phyloP scores from a whole-genome alignment of 2,113 vertebrate genomes.

The Callospermophilus lateralis region DNA sequence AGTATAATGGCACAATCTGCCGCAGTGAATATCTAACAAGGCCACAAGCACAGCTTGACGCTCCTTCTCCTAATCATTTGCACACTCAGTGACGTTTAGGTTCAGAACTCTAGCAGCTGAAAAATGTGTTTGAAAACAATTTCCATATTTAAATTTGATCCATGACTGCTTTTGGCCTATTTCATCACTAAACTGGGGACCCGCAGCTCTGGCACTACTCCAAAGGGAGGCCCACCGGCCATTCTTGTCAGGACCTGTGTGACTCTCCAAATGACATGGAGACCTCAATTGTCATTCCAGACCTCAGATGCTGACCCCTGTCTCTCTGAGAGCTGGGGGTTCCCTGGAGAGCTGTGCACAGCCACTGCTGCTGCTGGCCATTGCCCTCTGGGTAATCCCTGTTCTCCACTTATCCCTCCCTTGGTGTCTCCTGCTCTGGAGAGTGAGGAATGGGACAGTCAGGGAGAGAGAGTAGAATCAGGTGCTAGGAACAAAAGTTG shows the following conservation, averaged over 20 bases:
- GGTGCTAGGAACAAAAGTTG: neutral
- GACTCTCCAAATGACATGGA: neutral
- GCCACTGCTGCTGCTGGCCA: neutral
- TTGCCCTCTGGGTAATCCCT: neutral
- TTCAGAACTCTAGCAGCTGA: neutral
- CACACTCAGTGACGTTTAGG: neutral
- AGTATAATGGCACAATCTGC: neutral
- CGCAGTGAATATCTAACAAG: neutral
- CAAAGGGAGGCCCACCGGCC: fast-evolving
- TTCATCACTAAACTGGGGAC: neutral
- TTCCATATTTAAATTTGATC: slow-evolving; percentile 58
- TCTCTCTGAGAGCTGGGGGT: neutral
- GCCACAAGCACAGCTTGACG: neutral
- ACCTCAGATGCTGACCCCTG: neutral
- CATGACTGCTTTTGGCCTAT: slow-evolving; percentile 14
- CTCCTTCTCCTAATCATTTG: neutral
- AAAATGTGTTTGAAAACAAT: slow-evolving; percentile 35
- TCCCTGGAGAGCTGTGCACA: neutral
- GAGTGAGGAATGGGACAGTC: too few relatives aligned
- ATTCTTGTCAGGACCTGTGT: neutral
- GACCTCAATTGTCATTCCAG: neutral
- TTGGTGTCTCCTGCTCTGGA: neutral
- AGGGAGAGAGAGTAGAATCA: neutral
- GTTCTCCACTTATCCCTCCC: neutral
- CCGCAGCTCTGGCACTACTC: neutral